Percentiles rank a stretch among this genome's conserved stretches.
Conservation (phyloP, 1,140 invertebrate genomes). For the Chrysomallon squamiferum region DNA sequence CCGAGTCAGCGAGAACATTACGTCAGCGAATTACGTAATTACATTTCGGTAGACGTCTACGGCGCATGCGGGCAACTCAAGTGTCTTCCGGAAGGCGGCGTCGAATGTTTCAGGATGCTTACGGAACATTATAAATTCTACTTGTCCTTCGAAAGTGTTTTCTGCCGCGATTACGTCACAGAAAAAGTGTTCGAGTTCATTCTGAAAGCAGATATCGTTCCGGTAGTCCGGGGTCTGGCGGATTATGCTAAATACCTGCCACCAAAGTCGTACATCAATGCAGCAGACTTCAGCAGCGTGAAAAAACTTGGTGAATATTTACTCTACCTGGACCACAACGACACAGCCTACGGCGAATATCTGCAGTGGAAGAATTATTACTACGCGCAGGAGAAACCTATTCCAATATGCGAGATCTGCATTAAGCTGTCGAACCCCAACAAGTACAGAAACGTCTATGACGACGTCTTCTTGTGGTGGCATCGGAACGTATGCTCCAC, state of each 20-base stretch:
- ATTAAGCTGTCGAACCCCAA: not conserved
- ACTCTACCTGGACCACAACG: conserved; percentile 55
- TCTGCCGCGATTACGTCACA: conserved; percentile 95
- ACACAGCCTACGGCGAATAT: not conserved
- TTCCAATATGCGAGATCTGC: not conserved
- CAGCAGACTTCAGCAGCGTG: conserved; percentile 65
- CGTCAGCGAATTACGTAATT: conserved; percentile 65
- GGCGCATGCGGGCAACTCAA: conserved; percentile 67
- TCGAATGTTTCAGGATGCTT: conserved; percentile 27
- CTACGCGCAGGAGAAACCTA: not conserved
- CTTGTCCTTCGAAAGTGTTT: conserved; percentile 78
- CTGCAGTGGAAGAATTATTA: not conserved
- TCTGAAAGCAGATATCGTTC: conserved; percentile 66
- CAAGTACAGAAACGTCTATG: not conserved
- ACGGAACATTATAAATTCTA: conserved; percentile 57
- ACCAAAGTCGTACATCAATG: conserved; percentile 72
- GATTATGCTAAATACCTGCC: conserved; percentile 70
- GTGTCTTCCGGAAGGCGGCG: conserved; percentile 12
- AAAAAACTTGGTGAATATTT: conserved; percentile 67
- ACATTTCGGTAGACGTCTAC: conserved; percentile 71
- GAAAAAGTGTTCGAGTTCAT: conserved; percentile 84
- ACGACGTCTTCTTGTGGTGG: not conserved
- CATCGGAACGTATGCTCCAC: not conserved
- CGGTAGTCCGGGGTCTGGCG: conserved; percentile 73
- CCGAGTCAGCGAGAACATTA: conserved; percentile 67